Percentiles rank a stretch among this genome's conserved stretches.
Evolutionary conservation across 2,888 invertebrate genomes (phyloP).

Genomic region (Prenolepis imparis): DNA sequence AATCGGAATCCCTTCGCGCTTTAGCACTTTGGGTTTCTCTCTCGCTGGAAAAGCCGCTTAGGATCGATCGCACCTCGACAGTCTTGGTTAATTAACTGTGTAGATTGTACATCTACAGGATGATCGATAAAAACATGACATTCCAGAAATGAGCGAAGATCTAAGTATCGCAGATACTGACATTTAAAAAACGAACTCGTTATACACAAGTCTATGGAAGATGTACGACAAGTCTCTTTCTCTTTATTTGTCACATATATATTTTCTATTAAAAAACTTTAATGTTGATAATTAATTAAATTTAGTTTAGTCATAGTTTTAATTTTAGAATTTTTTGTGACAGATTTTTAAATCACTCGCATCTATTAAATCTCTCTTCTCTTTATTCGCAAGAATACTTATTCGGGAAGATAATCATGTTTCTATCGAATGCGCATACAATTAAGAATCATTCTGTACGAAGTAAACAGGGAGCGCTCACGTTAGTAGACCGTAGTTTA

Average conservation of each 20-base stretch:
- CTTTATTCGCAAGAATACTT: not conserved
- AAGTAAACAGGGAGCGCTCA: conserved; percentile 21
- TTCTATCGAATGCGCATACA: not conserved
- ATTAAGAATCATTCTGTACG: conserved; percentile 1
- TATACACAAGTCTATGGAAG: not conserved
- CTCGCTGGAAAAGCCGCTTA: conserved; percentile 48
- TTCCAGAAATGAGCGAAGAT: conserved; percentile 2
- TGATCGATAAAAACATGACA: conserved; percentile 40
- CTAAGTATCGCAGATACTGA: not conserved
- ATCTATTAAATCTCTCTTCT: not conserved
- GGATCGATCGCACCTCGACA: conserved; percentile 44
- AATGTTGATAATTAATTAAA: not conserved
- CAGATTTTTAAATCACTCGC: not conserved
- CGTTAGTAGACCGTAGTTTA: conserved; percentile 48
- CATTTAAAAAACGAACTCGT: not conserved
- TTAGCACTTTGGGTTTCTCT: conserved; percentile 22
- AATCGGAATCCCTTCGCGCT: conserved; percentile 33
- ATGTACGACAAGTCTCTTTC: not conserved
- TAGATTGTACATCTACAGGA: conserved; percentile 33
- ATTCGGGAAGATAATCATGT: not conserved
- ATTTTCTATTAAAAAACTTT: not conserved
- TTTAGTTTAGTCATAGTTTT: not conserved
- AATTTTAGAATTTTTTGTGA: not conserved
- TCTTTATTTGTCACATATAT: not conserved
- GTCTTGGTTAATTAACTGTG: conserved; percentile 50